Evolutionary conservation across 2,888 invertebrate species (phyloP).

Genomic region (Rhamphomyia laevipes): DNA sequence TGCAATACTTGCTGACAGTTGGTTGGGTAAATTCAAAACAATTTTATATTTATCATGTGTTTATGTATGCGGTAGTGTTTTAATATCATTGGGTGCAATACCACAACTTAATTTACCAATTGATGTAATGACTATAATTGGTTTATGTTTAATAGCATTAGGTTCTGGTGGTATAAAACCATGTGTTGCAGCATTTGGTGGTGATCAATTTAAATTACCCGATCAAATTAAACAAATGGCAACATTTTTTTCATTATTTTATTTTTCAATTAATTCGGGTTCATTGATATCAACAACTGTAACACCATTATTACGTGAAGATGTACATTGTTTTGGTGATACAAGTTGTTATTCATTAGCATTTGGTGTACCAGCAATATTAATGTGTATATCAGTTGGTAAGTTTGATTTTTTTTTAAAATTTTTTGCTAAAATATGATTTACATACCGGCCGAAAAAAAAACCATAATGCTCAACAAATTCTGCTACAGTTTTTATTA

Average conservation of each 20-base stretch:
- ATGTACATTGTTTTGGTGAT: constrained; percentile 51
- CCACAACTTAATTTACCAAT: constrained; percentile 41
- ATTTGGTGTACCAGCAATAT: constrained; percentile 63
- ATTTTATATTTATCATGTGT: constrained; percentile 63
- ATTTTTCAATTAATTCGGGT: constrained; percentile 55
- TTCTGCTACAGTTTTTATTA: too few relatives aligned
- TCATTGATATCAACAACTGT: constrained; percentile 60
- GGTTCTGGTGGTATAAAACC: constrained; percentile 78
- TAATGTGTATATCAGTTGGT: constrained; percentile 61
- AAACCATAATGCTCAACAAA: too few relatives aligned
- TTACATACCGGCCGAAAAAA: too few relatives aligned
- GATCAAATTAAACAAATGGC: constrained; percentile 52
- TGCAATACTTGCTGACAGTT: constrained; percentile 68
- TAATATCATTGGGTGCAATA: constrained; percentile 49
- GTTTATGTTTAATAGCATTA: constrained; percentile 55
- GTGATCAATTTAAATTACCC: constrained; percentile 60
- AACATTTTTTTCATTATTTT: constrained; percentile 65
- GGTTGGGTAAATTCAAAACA: constrained; percentile 63
- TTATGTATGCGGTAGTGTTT: constrained; percentile 55
- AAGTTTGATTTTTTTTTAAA: constrained; percentile 25
- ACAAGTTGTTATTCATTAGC: constrained; percentile 59
- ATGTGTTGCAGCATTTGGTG: constrained; percentile 71
- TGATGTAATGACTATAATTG: constrained; percentile 47
- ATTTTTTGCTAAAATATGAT: neutral
- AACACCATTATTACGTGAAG: constrained; percentile 60